Base-by-base conservation (phyloP, 23 tunicate species). In the Clavelina lepadiformis region DNA sequence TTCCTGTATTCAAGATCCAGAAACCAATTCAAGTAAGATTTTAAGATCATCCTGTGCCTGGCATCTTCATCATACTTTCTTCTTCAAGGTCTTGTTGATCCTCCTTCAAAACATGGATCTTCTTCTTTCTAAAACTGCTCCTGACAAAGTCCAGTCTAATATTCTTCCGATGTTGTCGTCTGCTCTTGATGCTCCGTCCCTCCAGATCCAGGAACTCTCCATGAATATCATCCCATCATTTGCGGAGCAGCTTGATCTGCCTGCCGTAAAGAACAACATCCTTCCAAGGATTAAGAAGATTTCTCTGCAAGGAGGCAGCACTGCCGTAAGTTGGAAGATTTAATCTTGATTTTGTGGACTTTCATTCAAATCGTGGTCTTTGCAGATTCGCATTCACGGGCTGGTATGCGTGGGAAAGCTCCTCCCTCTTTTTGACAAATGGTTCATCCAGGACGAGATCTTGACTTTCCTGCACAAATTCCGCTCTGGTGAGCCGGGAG, bases 1-100 rank as follows among this genome's bases (percentile, higher is more conserved):
- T 89, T 56, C 97, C 97, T 28, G 89, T 89, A 5, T 89, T 89
- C 47, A 89, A 89, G 56, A 44, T 89, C 37, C 97, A 89, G 58
- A 67, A 63, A 5, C 97, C 97, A 3, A 58, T 89, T 8, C 97
- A 89, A 80, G 97, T 89, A 56, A 22, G 53, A 8, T n/a, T 1
- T 15, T 41, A 45, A 4, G 27, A 57, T 27, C 63, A 41, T 11
- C 15, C 15, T 8, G 15, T 8, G 49, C 49, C 15, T 41, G 11
- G 15, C 49, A 41, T 41, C 15, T 41, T 8, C 49, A 11, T 8
- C 11, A 11, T 41, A 8, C 13, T 41, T 41, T 41, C 28, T 27
- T 18, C 53, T 64, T 28, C 6, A 53, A 89, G 83, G 63, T 89
- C 47, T 47, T 89, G 22, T 71, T 76, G 46, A 89, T 89, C 24